Conservation (phyloP, 1,140 invertebrate species). For the Ericerus pela region DNA sequence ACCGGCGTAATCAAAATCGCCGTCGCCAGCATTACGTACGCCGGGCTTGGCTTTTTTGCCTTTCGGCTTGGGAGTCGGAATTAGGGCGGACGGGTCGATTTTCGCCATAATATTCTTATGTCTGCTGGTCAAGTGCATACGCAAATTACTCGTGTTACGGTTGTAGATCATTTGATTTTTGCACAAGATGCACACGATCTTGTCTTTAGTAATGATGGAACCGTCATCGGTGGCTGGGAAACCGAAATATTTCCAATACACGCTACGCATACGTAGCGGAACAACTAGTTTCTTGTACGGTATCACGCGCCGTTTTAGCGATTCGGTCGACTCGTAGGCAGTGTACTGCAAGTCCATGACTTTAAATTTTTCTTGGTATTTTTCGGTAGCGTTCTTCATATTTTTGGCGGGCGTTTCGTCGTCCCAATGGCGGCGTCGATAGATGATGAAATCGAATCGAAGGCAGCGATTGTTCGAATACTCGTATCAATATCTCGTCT, state of each 20-base stretch:
- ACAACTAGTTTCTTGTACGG: conserved; percentile 38
- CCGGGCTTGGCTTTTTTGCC: neutral
- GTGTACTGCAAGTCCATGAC: no score
- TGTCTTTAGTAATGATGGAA: conserved; percentile 44
- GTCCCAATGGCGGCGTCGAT: no score
- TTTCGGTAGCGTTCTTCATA: no score
- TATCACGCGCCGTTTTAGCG: neutral
- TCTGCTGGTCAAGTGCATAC: conserved; percentile 45
- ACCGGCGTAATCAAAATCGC: neutral
- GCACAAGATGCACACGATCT: conserved; percentile 44
- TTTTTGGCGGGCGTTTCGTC: no score
- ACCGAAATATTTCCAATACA: conserved; percentile 49
- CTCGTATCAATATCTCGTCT: no score
- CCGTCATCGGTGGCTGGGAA: conserved; percentile 45
- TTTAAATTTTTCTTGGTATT: no score
- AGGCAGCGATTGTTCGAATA: no score
- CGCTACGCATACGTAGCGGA: conserved; percentile 42
- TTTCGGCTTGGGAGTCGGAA: neutral
- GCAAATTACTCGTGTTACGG: conserved; percentile 44
- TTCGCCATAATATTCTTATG: conserved; percentile 30
- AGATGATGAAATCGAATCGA: no score
- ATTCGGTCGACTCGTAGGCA: no score
- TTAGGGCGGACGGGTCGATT: neutral
- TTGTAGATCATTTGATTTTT: conserved; percentile 46
- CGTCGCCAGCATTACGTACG: neutral